Conservation (phyloP, 2,888 invertebrate species). For the Odontocerum albicorne region DNA sequence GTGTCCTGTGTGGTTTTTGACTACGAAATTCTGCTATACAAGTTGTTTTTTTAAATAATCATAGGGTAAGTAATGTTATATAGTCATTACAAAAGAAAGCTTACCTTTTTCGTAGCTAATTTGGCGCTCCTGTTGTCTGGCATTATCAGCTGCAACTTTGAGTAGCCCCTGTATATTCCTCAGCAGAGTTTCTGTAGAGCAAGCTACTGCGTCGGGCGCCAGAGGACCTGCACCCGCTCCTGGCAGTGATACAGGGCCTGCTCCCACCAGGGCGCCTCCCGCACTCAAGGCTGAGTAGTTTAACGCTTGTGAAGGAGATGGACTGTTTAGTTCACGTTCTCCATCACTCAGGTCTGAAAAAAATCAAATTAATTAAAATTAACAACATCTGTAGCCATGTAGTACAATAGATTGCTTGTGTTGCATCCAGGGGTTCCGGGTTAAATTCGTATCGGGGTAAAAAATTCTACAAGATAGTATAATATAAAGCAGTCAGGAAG, state of each 20-base stretch:
- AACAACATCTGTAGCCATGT: background rate
- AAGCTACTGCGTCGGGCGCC: conserved; percentile 58
- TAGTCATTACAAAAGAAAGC: too few species aligned
- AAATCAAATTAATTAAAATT: too few species aligned
- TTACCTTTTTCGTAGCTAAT: conserved; percentile 96
- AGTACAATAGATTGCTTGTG: background rate
- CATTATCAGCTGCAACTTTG: conserved; percentile 97
- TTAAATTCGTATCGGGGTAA: too few species aligned
- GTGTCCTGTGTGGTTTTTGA: too few species aligned
- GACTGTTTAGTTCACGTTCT: conserved; percentile 67
- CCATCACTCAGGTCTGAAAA: conserved; percentile 75
- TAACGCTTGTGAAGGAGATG: conserved; percentile 68
- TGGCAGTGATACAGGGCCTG: conserved; percentile 49
- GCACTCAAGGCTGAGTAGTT: conserved; percentile 71
- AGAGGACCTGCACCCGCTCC: conserved; percentile 48
- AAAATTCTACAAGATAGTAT: too few species aligned
- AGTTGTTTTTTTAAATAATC: background rate
- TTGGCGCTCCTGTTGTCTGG: conserved; percentile 93
- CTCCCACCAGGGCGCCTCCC: conserved; percentile 64
- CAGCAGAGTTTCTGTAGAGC: conserved; percentile 90
- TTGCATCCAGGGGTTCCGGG: too few species aligned
- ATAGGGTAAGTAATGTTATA: too few species aligned
- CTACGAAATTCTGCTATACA: too few species aligned
- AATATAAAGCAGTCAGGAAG: too few species aligned
- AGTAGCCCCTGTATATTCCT: conserved; percentile 94